Percentiles rank a stretch among this genome's conserved stretches.
Conservation (phyloP, 2,797 vertebrate species). For the Nyctalus aviator region DNA sequence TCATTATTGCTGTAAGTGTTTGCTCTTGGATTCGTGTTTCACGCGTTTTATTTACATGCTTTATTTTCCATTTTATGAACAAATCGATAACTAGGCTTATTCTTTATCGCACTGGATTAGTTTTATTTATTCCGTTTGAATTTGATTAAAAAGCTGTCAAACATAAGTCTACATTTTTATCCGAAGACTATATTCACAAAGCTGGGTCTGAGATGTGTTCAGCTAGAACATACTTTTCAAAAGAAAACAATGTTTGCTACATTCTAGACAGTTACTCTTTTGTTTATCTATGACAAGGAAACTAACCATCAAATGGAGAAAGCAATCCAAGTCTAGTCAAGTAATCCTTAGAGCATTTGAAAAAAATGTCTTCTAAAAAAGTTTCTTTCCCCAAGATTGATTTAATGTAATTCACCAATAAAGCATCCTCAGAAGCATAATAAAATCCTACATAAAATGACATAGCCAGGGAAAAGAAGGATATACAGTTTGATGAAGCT, state of each 20-base stretch:
- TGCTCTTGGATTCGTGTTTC: conserved; percentile 85
- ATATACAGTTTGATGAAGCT: conserved; percentile 85
- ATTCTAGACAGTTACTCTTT: conserved; percentile 89
- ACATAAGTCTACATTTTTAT: conserved; percentile 88
- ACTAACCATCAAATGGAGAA: conserved; percentile 88
- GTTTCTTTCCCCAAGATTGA: conserved; percentile 85
- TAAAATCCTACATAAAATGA: conserved; percentile 87
- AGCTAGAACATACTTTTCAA: conserved; percentile 87
- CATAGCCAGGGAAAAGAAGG: conserved; percentile 82
- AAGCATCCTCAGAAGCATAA: conserved; percentile 87
- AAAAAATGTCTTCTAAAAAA: conserved; percentile 81
- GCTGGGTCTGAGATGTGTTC: conserved; percentile 83
- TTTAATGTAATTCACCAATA: conserved; percentile 88
- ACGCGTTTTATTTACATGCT: conserved; percentile 86
- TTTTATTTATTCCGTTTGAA: conserved; percentile 90
- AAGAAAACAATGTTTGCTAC: conserved; percentile 89
- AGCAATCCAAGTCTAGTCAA: conserved; percentile 88
- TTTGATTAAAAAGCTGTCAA: conserved; percentile 90
- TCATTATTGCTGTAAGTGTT: conserved; percentile 85
- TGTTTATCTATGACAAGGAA: conserved; percentile 89
- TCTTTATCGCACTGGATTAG: conserved; percentile 88
- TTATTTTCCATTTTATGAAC: conserved; percentile 88
- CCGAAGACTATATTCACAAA: conserved; percentile 87
- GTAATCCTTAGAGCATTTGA: conserved; percentile 87
- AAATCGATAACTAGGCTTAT: conserved; percentile 88